Base-by-base conservation (phyloP, 2,797 vertebrate species). In the Buphagus erythrorhynchus region DNA sequence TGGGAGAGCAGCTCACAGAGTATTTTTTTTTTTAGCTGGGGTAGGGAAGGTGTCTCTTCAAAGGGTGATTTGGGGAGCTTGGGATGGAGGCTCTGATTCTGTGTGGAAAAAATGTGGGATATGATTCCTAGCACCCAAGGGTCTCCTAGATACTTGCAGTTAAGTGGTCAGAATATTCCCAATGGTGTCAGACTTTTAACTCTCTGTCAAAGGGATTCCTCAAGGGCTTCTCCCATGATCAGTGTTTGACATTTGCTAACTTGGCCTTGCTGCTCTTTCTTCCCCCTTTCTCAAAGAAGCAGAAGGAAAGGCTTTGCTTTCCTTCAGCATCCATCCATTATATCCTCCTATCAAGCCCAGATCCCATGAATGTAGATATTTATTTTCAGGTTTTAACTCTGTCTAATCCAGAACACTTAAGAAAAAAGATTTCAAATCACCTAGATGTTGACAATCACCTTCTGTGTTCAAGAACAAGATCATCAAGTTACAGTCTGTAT, bases 321-420 rank as follows among this genome's bases (percentile, higher is more conserved):
- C 48, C 40, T 78, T 59, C 33, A 58, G 16, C 52, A 43, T 58
- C 26, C 25, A 18, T 52, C n/a, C 14, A 8, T 36, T 45, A 4
- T 51, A 20, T 62, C 9, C 35, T 58, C 4, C 2, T 55, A 52
- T 26, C 22, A 24, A 11, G 63, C 52, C 29, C 26, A 61, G 36
- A 51, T 36, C 24, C 20, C 31, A 29, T n/a, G 49, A 29, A 66
- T 15, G 19, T 11, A 8, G 20, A 29, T 26, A 48, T 45, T 72
- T 86, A 43, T 84, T 90, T 84, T 73, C 40, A 73, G 66, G 17
- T 72, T 88, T 75, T 65, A 81, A 6, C 35, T 75, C 43, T 45
- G 16, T n/a, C 9, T 78, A 77, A 90, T 48, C 10, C 13, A 19
- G 26, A 81, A 68, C 16, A 28, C 5, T 61, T 36, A 33, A 59